Conservation (phyloP, 1,140 invertebrate genomes). For the Zaprionus africanus region DNA sequence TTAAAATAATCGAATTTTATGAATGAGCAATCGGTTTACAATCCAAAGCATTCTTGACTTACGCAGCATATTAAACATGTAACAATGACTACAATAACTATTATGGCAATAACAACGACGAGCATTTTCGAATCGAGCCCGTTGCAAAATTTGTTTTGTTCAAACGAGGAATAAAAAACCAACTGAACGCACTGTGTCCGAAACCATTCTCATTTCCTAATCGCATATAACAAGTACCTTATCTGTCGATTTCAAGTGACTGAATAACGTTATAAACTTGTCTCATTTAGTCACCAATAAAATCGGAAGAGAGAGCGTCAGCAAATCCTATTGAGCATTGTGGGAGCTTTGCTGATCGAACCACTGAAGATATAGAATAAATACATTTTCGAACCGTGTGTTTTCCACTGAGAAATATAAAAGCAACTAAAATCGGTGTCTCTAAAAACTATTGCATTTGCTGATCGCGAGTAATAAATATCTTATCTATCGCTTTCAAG, state of each 20-base stretch:
- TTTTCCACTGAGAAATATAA: no score
- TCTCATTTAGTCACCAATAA: not conserved
- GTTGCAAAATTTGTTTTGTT: not conserved
- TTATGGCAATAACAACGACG: not conserved
- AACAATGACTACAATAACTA: not conserved
- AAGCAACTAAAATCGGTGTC: no score
- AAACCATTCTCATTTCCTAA: not conserved
- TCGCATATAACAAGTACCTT: constrained; percentile 1
- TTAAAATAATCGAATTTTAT: not conserved
- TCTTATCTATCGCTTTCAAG: no score
- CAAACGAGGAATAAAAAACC: not conserved
- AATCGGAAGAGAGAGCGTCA: not conserved
- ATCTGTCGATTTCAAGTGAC: constrained; percentile 2
- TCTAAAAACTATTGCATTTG: no score
- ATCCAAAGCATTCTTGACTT: not conserved
- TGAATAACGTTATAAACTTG: not conserved
- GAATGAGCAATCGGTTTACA: not conserved
- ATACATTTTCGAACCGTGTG: no score
- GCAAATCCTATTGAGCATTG: not conserved
- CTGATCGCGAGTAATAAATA: no score
- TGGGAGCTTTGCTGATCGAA: not conserved
- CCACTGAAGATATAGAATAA: no score
- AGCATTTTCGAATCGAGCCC: not conserved
- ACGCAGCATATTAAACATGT: not conserved
- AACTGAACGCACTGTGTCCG: not conserved